Evolutionary conservation across 2,113 vertebrate species (phyloP).

Genomic region (Scatophagus argus): DNA sequence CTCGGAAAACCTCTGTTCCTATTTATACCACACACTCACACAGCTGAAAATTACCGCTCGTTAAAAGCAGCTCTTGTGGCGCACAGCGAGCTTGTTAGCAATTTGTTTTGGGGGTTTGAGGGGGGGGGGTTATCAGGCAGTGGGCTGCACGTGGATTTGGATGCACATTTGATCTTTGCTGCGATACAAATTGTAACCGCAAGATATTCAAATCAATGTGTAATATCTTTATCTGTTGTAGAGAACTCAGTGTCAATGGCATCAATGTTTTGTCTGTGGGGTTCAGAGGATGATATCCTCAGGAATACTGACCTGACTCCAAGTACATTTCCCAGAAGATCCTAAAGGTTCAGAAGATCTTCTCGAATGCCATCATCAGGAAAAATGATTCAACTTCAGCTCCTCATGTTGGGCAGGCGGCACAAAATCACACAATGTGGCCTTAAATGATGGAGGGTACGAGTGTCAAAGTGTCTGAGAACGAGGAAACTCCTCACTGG

Average conservation of each 20-base stretch:
- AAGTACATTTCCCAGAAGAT: not conserved
- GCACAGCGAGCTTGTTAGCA: not conserved
- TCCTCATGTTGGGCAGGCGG: too few species aligned
- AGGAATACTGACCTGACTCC: not conserved
- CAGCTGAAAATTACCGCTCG: constrained; percentile 10
- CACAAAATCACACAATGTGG: too few species aligned
- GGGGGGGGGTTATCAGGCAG: constrained; percentile 13
- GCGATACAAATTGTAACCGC: constrained; percentile 10
- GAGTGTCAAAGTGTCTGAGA: too few species aligned
- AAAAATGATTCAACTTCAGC: too few species aligned
- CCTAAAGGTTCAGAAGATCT: too few species aligned
- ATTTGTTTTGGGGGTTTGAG: too few species aligned
- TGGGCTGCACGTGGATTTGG: not conserved
- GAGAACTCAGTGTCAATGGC: not conserved
- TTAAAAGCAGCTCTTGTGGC: constrained; percentile 9
- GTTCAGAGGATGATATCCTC: not conserved
- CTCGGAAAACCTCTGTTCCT: constrained; percentile 17
- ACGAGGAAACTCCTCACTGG: too few species aligned
- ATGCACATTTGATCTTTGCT: not conserved
- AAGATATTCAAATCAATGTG: constrained; percentile 13
- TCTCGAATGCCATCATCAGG: too few species aligned
- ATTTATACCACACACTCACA: constrained; percentile 23
- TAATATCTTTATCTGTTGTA: not conserved
- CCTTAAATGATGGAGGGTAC: too few species aligned
- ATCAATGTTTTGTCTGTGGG: not conserved